Base-by-base conservation (phyloP, 2,113 vertebrate species). In the Meriones unguiculatus region DNA sequence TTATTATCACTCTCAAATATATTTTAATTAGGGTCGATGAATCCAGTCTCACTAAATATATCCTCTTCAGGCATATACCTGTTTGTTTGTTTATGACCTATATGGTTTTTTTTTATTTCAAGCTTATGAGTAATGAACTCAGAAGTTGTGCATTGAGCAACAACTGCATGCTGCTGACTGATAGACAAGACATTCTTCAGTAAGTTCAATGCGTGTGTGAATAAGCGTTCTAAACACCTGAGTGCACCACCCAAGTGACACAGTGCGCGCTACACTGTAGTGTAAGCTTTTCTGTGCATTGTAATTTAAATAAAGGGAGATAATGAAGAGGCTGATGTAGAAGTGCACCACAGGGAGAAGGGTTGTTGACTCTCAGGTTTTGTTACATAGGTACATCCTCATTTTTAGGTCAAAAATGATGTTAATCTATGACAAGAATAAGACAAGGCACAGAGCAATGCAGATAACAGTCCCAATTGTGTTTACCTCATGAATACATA, bases 221-320 rank as follows among this genome's bases (percentile, higher is more conserved):
- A 98, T 93, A n/a, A 98, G 97, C 98, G 96, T 98, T 87, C 86
- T 91, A 98, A 98, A 98, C 97, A 98, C 98, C 97, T 94, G 98
- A 98, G 98, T 98, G 96, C 97, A 98, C 95, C 98, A 98, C 98
- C 98, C 98, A 98, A 98, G 87, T 97, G 98, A 81, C 98, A 96
- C 95, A 93, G 97, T 98, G 72, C 95, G 87, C 97, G 98, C 78
- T 98, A 96, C 95, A 93, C 97, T 98, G 72, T 96, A 46, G 28
- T 76, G 92, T 98, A 98, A 98, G 97, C 98, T 98, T 97, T 98
- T 72, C 93, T 98, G 87, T 98, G 92, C 97, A 96, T 80, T 96
- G 92, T 95, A 98, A 97, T 97, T 98, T 96, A 97, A 98, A 98
- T 98, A 98, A 94, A 93, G 94, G 77, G 87, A 94, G 86, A 76